These are phyloP conservation scores for Catharus ustulatus DNA, from an alignment of 2,797 vertebrate genomes.

Conservation along the genomic window DNA sequence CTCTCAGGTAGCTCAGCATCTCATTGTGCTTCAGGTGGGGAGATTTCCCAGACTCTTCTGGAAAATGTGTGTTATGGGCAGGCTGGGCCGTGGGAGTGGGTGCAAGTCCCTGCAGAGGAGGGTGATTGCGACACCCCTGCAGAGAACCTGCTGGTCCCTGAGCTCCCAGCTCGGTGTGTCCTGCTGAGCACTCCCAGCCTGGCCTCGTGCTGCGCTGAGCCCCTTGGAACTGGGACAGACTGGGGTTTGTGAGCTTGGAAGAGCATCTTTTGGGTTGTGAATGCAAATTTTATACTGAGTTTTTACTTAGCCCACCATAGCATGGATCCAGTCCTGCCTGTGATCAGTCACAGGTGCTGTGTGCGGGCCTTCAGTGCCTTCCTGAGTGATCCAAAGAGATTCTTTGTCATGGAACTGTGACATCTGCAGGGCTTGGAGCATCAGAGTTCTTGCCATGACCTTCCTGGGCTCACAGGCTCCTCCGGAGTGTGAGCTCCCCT, in stretches of 20 bases:
- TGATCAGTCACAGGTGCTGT: not conserved
- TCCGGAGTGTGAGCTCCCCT: not conserved
- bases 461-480: not conserved
- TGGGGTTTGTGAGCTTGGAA: not conserved
- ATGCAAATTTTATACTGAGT: accelerated
- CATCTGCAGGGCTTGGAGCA: accelerated
- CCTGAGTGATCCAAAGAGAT: not conserved
- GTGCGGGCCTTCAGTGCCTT: not conserved
- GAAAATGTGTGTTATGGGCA: not conserved
- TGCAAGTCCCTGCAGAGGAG: not conserved
- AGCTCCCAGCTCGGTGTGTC: accelerated
- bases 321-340: not conserved
- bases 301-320: not conserved
- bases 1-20: not conserved
- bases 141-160: not conserved
- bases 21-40: accelerated
- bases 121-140: accelerated
- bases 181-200: not conserved
- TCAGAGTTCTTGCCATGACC: not conserved
- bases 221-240: accelerated
- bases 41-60: not conserved
- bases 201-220: accelerated
- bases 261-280: not conserved
- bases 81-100: not conserved
- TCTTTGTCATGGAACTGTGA: too few species aligned